Conservation (phyloP, 1,140 invertebrate species). For the Oncopodura yosiiana region DNA sequence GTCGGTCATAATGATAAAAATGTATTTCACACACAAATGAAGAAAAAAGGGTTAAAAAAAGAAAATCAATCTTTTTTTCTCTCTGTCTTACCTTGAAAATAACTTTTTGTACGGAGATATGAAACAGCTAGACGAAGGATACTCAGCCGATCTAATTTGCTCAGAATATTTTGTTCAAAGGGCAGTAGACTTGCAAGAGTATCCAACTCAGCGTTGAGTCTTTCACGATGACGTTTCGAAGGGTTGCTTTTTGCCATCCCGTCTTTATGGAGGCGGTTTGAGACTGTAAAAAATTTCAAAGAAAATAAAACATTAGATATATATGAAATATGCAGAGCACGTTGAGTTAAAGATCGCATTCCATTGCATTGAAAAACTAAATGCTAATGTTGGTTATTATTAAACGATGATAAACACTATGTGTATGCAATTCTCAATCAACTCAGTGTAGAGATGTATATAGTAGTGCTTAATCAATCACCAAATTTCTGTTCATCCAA, state of each 20-base stretch:
- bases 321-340: background rate
- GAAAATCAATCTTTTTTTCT: background rate
- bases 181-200: slow-evolving; percentile 93
- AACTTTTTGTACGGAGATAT: slow-evolving; percentile 96
- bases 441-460: no score
- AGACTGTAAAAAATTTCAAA: slow-evolving; percentile 55
- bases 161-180: slow-evolving; percentile 96
- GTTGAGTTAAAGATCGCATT: no score
- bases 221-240: slow-evolving; percentile 91
- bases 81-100: slow-evolving; percentile 84
- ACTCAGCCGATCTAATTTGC: slow-evolving; percentile 93
- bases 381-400: background rate
- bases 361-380: background rate
- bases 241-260: slow-evolving; percentile 97
- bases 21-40: no score
- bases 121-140: slow-evolving; percentile 94
- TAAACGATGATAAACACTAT: background rate
- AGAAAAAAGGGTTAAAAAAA: no score
- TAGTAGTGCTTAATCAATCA: no score
- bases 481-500: no score
- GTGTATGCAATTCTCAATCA: background rate
- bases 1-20: no score
- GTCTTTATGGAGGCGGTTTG: slow-evolving; percentile 89
- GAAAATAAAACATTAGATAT: background rate
- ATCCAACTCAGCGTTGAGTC: slow-evolving; percentile 95